A percentile compares a stretch with the other conserved stretches of the same genome.
phyloP scores from a whole-genome alignment of 1,140 invertebrate genomes.

The Homalodisca vitripennis region DNA sequence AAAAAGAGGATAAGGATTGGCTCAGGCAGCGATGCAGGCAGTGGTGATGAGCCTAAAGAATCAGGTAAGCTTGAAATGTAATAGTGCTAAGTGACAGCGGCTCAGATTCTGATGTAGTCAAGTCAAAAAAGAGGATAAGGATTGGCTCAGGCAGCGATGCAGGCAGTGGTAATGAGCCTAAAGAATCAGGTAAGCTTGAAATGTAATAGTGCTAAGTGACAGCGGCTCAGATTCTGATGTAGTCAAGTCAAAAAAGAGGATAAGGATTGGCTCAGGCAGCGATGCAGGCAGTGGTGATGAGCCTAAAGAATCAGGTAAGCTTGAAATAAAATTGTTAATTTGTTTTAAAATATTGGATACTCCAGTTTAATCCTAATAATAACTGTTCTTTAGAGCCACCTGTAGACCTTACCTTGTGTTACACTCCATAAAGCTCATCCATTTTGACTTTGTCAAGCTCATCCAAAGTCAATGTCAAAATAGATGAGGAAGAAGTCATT shows the following conservation, averaged over 20 bases:
- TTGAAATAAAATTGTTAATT: too few species aligned
- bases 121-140: conserved; percentile 48
- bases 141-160: conserved; percentile 57
- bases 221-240: conserved; percentile 44
- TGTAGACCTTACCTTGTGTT: too few species aligned
- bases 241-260: conserved; percentile 48
- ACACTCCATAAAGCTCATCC: too few species aligned
- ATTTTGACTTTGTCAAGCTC: too few species aligned
- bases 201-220: conserved; percentile 43
- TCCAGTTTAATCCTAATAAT: too few species aligned
- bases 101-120: conserved; percentile 43
- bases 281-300: conserved; percentile 49
- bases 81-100: conserved; percentile 44
- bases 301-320: conserved; percentile 35
- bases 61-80: background rate
- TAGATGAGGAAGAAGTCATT: too few species aligned
- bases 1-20: conserved; percentile 50
- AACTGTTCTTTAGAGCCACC: too few species aligned
- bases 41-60: conserved; percentile 43
- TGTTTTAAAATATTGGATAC: too few species aligned
- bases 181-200: conserved; percentile 29
- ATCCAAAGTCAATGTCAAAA: too few species aligned
- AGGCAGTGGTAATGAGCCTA: conserved; percentile 45
- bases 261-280: conserved; percentile 55
- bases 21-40: conserved; percentile 55